These are phyloP conservation scores for Ferrisia virgata DNA, from an alignment of 2,888 invertebrate species.

Conservation along the genomic window DNA sequence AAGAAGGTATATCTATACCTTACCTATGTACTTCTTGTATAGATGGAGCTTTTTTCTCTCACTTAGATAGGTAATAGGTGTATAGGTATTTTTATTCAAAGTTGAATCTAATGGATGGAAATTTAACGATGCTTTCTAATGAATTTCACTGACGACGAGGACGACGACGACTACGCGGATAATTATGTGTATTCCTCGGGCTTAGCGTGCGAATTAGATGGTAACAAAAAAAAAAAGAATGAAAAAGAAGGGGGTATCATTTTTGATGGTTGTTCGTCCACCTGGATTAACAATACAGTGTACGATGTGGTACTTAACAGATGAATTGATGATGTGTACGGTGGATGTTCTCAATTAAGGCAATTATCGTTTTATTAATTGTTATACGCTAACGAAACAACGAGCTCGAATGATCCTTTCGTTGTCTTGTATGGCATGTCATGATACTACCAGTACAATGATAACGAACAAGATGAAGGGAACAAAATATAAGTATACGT, in stretches of 20 bases:
- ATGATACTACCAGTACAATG: background rate
- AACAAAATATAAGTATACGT: background rate
- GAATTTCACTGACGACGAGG: background rate
- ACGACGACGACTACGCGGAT: too few species aligned
- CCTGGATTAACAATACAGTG: background rate
- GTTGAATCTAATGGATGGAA: background rate
- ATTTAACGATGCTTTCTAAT: background rate
- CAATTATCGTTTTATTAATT: conserved; percentile 16
- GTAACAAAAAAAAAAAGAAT: background rate
- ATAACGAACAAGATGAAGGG: background rate
- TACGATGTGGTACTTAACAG: background rate
- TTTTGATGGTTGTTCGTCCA: background rate
- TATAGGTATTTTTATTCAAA: background rate
- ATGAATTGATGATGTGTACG: background rate
- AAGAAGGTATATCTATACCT: too few species aligned
- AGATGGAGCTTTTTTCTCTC: background rate
- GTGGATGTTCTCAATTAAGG: conserved; percentile 6
- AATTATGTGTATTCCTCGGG: too few species aligned
- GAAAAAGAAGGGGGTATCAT: too few species aligned
- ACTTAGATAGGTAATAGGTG: too few species aligned
- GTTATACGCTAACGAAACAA: background rate
- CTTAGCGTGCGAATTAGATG: background rate
- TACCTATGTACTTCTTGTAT: too few species aligned
- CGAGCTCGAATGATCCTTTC: background rate
- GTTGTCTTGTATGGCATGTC: background rate